A percentile compares a stretch with the other conserved stretches of the same genome.
These are phyloP conservation scores for Caenorhabditis imperialis DNA, from an alignment of 2,888 invertebrate species.

Conservation along the genomic window DNA sequence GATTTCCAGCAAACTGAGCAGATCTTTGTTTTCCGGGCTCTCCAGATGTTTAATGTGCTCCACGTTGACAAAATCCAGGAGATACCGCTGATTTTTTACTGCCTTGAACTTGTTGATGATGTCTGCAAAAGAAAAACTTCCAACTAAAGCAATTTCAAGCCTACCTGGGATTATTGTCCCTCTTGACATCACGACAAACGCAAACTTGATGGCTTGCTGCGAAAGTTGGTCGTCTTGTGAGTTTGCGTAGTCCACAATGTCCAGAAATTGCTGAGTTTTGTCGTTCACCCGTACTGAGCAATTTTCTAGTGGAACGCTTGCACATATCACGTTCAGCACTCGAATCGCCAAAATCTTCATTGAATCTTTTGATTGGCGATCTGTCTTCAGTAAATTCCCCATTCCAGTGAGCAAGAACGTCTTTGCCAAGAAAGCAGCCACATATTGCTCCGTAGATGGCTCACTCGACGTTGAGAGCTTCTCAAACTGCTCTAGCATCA, in stretches of 20 bases:
- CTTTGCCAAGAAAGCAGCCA: constrained; percentile 36
- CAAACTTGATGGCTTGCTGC: constrained; percentile 38
- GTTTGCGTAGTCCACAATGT: constrained; percentile 23
- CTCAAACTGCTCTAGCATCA: constrained; percentile 9
- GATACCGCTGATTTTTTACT: constrained; percentile 21
- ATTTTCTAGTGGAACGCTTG: neutral
- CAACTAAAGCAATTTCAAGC: no score
- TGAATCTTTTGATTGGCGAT: constrained; percentile 42
- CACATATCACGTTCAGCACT: constrained; percentile 30
- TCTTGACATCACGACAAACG: constrained; percentile 11
- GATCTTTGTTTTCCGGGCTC: neutral
- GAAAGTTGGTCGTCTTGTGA: constrained; percentile 29
- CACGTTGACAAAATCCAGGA: constrained; percentile 7
- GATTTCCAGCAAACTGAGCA: constrained; percentile 17
- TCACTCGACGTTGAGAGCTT: neutral
- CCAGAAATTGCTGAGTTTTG: constrained; percentile 17
- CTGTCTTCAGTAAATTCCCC: constrained; percentile 30
- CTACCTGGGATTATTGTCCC: constrained; percentile 10
- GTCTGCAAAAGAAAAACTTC: constrained; percentile 2
- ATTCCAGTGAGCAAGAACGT: constrained; percentile 37
- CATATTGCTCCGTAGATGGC: constrained; percentile 11
- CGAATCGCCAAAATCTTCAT: constrained; percentile 52
- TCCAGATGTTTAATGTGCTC: constrained; percentile 5
- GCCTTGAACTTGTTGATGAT: constrained; percentile 15
- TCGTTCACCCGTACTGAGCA: constrained; percentile 17